Base-by-base conservation (phyloP, 2,888 invertebrate genomes). In the Lepidochitona cinerea region DNA sequence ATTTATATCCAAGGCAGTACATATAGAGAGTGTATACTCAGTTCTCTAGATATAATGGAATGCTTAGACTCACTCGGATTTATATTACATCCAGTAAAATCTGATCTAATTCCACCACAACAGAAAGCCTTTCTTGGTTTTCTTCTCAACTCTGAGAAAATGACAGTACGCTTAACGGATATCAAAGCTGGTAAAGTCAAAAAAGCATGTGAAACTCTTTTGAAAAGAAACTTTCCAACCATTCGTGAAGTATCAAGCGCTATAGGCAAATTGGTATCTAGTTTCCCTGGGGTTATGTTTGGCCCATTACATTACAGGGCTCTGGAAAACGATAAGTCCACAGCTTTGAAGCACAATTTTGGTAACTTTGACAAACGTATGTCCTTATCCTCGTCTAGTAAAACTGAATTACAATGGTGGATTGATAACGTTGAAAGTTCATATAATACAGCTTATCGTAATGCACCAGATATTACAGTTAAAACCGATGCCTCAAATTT, bases 231-330 rank as follows among this genome's bases (percentile, higher is more conserved):
- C 37, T 26, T 49, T 49, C 65, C 70, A 18, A 67, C 74, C 37
- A 74, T 75, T 32, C 26, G 65, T 67, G 53, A 71, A 35, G 71
- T 79, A 12, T 71, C 79, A 12, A 69, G 71, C 54, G 49, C 75
- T 5, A 73, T 75, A 32, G 76, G 79, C 14, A 75, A 75, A 53
- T 4, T 79, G 41, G 72, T 80, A 0, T 73, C 77, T 3, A 32
- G 71, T n/a, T 72, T 71, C n/a, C 75, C 75, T 36, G 78, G 72
- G 0, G 75, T 75, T 18, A 66, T 72, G 35, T 74, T 73, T 75
- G 81, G 76, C 2, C 73, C 68, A 18, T 64, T 81, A 23, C 72
- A 71, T 54, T 75, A 75, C 23, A 76, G 78, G n/a, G n/a, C n/a
- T n/a, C n/a, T n/a, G n/a, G n/a, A n/a, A n/a, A n/a, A n/a, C n/a